Base-by-base conservation (phyloP, 2,113 vertebrate genomes). In the Ctenodactylus gundi region DNA sequence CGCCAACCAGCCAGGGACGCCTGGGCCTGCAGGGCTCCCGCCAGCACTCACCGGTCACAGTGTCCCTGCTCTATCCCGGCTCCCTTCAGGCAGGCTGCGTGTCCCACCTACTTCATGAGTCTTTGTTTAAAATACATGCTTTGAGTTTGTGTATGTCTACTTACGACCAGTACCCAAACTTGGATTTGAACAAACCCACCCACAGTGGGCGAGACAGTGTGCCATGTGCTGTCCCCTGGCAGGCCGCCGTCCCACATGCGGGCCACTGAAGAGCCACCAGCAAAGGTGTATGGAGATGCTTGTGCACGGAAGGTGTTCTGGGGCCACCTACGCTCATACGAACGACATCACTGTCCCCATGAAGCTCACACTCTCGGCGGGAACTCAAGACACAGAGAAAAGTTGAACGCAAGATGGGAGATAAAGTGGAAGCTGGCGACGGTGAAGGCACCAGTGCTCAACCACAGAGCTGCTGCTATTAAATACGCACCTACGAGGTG, bases 71-170 rank as follows among this genome's bases (percentile, higher is more conserved):
- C n/a, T 0, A 3, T 44, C 6, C n/a, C 57, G 41, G 41, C 46
- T n/a, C 34, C 34, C 6, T 64, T 73, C 31, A 0, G 15, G 55
- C 7, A 51, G 53, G 51, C 58, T 87, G n/a, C 27, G 53, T 25
- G 23, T 41, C 73, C 57, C 62, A 51, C 13, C 84, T 36, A 68
- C 44, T 75, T 82, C 8, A 72, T 46, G 75, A 58, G 65, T 44
- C 58, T 92, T 62, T 72, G 60, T 94, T 73, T 49, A 92, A 95
- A 90, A 76, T 7, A 34, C 60, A 21, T 17, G 34, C 39, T 78
- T 85, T 77, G 44, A 82, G 55, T 20, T 36, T 49, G 49, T 20
- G 23, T 39, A 36, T 36, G 21, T 64, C 76, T 92, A 53, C 46
- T 93, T 92, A 73, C 92, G 92, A 68, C 62, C 73, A 8, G 44